A percentile compares a stretch with the other conserved stretches of the same genome.
Evolutionary conservation across 2,888 invertebrate genomes (phyloP).

Genomic region (Liodrosophila aerea): DNA sequence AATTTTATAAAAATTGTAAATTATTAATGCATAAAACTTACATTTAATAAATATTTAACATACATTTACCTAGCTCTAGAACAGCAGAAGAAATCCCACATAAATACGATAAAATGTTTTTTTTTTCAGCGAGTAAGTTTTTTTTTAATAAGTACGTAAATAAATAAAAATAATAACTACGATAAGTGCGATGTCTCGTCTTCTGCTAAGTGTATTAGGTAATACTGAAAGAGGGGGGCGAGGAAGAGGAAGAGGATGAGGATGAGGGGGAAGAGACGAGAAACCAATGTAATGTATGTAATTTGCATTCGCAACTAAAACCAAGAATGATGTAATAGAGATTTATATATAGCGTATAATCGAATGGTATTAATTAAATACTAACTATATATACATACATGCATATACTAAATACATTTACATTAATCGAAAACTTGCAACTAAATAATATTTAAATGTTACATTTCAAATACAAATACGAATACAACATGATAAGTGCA

Average conservation of each 20-base stretch:
- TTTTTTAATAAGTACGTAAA: too few species aligned
- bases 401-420: constrained; percentile 37
- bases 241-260: not conserved
- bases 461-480: constrained; percentile 8
- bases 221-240: not conserved
- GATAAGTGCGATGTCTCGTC: too few species aligned
- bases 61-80: too few species aligned
- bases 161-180: too few species aligned
- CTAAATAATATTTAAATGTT: constrained; percentile 48
- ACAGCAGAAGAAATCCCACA: too few species aligned
- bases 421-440: constrained; percentile 43
- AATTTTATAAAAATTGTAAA: constrained; percentile 73
- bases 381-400: constrained; percentile 7
- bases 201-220: too few species aligned
- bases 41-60: constrained; percentile 21
- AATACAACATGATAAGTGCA: not conserved
- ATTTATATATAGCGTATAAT: constrained; percentile 20
- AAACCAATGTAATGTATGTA: constrained; percentile 20
- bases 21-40: constrained; percentile 25
- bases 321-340: constrained; percentile 35
- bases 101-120: not conserved
- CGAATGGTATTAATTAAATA: constrained; percentile 42
- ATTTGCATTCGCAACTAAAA: constrained; percentile 70
- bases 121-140: not conserved
- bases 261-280: constrained; percentile 16